phyloP scores from a whole-genome alignment of 2,797 vertebrate genomes.

The Heliangelus exortis region DNA sequence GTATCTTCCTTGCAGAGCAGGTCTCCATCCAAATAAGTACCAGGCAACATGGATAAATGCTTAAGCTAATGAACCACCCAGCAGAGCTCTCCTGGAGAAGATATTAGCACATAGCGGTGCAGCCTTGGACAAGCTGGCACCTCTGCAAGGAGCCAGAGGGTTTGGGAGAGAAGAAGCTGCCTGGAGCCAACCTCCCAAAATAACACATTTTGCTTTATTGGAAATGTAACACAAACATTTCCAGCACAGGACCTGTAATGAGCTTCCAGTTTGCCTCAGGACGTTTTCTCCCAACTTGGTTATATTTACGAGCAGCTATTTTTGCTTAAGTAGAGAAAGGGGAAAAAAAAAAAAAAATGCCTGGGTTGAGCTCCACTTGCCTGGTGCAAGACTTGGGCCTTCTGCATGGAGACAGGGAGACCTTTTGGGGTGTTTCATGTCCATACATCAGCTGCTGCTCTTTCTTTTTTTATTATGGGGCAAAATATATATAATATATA shows the following conservation, averaged over 20 bases:
- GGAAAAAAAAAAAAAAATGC: rapidly evolving
- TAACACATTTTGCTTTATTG: conserved; percentile 1
- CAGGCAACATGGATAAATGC: background rate
- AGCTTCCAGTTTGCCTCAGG: conserved; percentile 35
- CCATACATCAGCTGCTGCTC: background rate
- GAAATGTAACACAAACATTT: background rate
- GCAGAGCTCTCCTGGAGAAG: conserved; percentile 3
- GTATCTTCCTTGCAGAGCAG: conserved; percentile 40
- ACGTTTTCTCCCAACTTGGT: background rate
- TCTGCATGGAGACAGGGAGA: background rate
- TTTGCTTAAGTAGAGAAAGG: background rate
- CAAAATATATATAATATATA: background rate
- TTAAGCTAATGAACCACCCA: background rate
- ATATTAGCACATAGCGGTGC: conserved; percentile 12
- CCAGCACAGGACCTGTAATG: background rate
- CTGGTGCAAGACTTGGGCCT: background rate
- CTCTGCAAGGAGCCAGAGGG: conserved; percentile 27
- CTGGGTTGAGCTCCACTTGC: background rate
- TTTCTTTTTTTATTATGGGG: background rate
- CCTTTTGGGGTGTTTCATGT: rapidly evolving
- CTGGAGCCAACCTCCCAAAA: conserved; percentile 27
- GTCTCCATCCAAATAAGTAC: background rate
- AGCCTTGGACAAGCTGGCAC: conserved; percentile 30
- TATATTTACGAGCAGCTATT: conserved; percentile 49
- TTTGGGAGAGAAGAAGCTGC: background rate